Evolutionary conservation across 1,140 invertebrate genomes (phyloP).

Genomic region (Ladona fulva): DNA sequence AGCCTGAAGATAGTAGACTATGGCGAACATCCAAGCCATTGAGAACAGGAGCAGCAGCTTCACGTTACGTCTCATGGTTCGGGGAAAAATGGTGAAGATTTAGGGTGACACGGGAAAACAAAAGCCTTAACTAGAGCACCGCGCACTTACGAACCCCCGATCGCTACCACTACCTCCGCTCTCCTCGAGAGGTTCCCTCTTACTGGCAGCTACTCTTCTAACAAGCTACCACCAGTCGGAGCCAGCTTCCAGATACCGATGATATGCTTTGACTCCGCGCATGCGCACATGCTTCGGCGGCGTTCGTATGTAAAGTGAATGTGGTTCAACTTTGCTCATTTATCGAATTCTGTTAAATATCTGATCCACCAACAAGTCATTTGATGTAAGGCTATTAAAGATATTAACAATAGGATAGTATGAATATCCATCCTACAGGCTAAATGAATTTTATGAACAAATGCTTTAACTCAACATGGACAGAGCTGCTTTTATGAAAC

Average conservation of each 20-base stretch:
- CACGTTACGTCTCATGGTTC: slow-evolving; percentile 42
- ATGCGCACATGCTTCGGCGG: not conserved
- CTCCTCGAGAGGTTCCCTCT: not conserved
- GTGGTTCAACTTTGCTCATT: no score
- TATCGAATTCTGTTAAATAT: no score
- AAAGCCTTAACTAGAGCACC: not conserved
- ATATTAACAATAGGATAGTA: no score
- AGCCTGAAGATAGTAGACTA: slow-evolving; percentile 46
- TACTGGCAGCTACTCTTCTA: not conserved
- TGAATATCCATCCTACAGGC: no score
- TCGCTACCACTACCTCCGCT: not conserved
- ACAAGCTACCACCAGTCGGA: not conserved
- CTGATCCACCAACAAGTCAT: no score
- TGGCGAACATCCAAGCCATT: slow-evolving; percentile 46
- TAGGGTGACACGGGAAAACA: not conserved
- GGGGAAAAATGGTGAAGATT: not conserved
- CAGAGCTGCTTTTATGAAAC: no score
- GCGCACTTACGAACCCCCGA: not conserved
- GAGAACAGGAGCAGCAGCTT: slow-evolving; percentile 45
- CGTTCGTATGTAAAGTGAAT: no score
- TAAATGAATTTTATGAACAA: no score
- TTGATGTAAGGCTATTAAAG: no score
- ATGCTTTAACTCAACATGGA: no score
- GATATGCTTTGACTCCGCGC: not conserved
- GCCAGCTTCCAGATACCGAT: not conserved